phyloP scores from a whole-genome alignment of 2,888 invertebrate species.

The Mechanitis messenoides region DNA sequence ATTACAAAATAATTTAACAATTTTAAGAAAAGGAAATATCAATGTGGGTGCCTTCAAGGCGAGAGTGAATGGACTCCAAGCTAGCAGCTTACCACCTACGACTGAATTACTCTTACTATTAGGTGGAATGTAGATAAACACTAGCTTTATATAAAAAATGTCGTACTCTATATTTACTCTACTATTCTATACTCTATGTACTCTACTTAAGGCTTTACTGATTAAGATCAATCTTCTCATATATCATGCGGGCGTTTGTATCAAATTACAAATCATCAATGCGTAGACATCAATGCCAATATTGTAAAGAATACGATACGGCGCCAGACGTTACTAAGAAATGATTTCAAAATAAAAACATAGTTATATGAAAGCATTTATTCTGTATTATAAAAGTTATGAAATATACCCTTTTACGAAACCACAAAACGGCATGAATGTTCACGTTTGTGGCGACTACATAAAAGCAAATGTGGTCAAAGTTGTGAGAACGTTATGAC shows the following conservation, averaged over 20 bases:
- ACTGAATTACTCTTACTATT: too few relatives aligned
- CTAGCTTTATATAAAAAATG: too few relatives aligned
- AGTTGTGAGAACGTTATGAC: constrained; percentile 21
- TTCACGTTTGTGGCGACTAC: constrained; percentile 30
- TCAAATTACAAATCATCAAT: constrained; percentile 44
- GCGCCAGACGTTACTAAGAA: constrained; percentile 37
- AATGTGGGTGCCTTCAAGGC: too few relatives aligned
- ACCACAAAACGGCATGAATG: constrained; percentile 34
- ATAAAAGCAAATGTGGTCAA: constrained; percentile 25
- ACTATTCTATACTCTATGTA: too few relatives aligned
- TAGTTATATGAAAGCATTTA: too few relatives aligned
- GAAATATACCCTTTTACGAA: constrained; percentile 24
- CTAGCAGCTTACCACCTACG: too few relatives aligned
- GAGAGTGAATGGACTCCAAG: too few relatives aligned
- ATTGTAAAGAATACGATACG: constrained; percentile 44
- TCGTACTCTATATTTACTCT: too few relatives aligned
- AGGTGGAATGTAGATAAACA: too few relatives aligned
- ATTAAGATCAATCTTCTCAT: constrained; percentile 25
- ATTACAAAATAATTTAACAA: too few relatives aligned
- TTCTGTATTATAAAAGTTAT: constrained; percentile 20
- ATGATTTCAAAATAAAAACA: neutral
- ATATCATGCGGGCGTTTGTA: constrained; percentile 30
- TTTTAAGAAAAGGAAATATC: too few relatives aligned
- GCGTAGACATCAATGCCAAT: constrained; percentile 39
- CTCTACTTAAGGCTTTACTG: constrained; percentile 2